Percentiles rank a stretch among this genome's conserved stretches.
These are phyloP conservation scores for Anoura caudifer DNA, from an alignment of 2,113 vertebrate genomes.

Conservation along the genomic window DNA sequence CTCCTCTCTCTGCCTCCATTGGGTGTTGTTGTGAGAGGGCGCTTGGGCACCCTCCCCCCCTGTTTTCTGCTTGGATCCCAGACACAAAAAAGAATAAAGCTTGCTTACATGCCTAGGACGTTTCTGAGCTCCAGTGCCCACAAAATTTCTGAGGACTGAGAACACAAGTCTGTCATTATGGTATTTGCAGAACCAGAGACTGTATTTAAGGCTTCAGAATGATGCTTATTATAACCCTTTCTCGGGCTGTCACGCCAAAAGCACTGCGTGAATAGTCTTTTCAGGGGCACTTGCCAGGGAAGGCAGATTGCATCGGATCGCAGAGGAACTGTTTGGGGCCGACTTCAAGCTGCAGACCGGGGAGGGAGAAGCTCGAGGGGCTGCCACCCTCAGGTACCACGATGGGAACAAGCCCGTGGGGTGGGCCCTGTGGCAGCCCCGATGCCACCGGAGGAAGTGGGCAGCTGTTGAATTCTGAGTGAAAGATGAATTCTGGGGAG, in stretches of 20 bases:
- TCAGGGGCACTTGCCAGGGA: conserved; percentile 63
- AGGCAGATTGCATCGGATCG: neutral
- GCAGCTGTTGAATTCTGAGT: neutral
- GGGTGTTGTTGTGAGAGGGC: neutral
- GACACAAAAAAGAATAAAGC: conserved; percentile 23
- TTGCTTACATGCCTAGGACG: neutral
- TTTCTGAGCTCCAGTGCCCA: conserved; percentile 43
- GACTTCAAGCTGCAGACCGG: neutral
- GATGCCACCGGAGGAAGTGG: neutral
- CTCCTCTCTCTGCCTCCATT: neutral
- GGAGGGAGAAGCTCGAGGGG: neutral
- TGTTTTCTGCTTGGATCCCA: conserved; percentile 39
- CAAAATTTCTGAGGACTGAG: conserved; percentile 33
- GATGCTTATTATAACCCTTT: conserved; percentile 62
- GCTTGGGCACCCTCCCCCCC: neutral
- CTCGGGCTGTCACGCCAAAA: conserved; percentile 37
- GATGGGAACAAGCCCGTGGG: too few relatives aligned
- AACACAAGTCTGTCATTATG: conserved; percentile 65
- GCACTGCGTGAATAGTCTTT: conserved; percentile 15
- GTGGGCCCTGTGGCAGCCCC: neutral
- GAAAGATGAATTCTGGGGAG: neutral
- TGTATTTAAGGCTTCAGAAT: conserved; percentile 66
- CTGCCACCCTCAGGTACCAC: neutral
- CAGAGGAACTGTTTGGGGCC: neutral
- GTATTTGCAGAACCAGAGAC: conserved; percentile 55